phyloP scores from a whole-genome alignment of 2,113 vertebrate genomes.

The Salvator merianae region DNA sequence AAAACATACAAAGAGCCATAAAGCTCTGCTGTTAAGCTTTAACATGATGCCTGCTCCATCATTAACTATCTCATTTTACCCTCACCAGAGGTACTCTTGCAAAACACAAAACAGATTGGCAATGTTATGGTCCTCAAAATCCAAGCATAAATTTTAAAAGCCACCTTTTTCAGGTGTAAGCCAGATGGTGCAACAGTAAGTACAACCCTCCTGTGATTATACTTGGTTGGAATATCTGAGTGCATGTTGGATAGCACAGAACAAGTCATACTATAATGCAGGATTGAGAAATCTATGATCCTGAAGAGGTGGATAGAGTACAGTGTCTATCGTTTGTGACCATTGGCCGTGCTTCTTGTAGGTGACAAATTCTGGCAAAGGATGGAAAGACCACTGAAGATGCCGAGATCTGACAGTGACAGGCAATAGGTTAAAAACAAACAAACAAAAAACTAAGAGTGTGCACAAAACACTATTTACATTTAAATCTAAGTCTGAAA shows the following conservation, averaged over 20 bases:
- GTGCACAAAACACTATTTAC: too few species aligned
- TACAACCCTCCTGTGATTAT: neutral
- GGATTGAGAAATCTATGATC: neutral
- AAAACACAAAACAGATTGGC: conserved; percentile 21
- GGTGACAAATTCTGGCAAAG: too few species aligned
- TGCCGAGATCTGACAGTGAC: too few species aligned
- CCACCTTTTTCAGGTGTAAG: conserved; percentile 1
- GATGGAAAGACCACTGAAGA: too few species aligned
- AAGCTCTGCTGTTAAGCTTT: conserved; percentile 6
- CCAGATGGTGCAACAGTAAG: neutral
- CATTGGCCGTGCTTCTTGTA: too few species aligned
- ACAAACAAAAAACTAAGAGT: too few species aligned
- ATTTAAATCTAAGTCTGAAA: too few species aligned
- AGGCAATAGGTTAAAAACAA: too few species aligned
- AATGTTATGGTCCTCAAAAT: conserved; percentile 20
- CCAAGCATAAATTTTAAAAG: neutral
- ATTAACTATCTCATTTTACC: conserved; percentile 29
- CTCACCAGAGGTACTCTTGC: neutral
- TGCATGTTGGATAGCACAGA: neutral
- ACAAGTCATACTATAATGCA: neutral
- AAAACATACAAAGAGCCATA: conserved; percentile 7
- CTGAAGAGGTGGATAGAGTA: too few species aligned
- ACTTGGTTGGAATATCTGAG: neutral
- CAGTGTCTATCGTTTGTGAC: too few species aligned
- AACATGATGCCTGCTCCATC: conserved; percentile 18